Evolutionary conservation across 2,888 invertebrate genomes (phyloP).

Genomic region (Lepidonotus clava): DNA sequence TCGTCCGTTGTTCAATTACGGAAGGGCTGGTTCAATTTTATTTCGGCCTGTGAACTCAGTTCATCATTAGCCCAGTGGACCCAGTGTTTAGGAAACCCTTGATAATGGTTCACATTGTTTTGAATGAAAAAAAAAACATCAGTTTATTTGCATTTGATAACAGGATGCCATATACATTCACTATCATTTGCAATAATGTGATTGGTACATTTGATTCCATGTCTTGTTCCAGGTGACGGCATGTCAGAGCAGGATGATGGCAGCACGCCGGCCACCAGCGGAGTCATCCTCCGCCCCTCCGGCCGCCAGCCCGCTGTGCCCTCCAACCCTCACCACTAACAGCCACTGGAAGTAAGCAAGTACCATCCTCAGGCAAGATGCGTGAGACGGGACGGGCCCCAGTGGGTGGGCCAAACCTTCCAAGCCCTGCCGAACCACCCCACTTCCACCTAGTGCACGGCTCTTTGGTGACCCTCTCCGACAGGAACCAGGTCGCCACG

Average conservation of each 20-base stretch:
- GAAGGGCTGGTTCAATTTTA: no score
- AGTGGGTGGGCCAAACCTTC: not conserved
- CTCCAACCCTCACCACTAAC: not conserved
- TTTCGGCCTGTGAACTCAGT: no score
- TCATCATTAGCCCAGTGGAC: no score
- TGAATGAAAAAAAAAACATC: no score
- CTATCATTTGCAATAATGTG: no score
- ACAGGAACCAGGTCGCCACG: slow-evolving; percentile 68
- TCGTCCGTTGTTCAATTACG: no score
- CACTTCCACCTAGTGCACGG: slow-evolving; percentile 75
- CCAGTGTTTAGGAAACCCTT: no score
- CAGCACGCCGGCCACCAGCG: not conserved
- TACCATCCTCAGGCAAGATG: not conserved
- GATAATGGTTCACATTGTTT: no score
- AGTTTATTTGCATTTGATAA: no score
- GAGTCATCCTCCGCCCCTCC: not conserved
- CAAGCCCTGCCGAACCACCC: not conserved
- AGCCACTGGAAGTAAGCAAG: not conserved
- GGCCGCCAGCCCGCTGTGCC: slow-evolving; percentile 6
- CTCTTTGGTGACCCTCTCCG: slow-evolving; percentile 70
- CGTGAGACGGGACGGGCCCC: not conserved
- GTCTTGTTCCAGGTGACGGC: no score
- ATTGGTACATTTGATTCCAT: no score
- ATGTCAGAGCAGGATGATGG: not conserved
- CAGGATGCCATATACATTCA: no score